Evolutionary conservation across 2,888 invertebrate species (phyloP).

Genomic region (Luperina testacea): DNA sequence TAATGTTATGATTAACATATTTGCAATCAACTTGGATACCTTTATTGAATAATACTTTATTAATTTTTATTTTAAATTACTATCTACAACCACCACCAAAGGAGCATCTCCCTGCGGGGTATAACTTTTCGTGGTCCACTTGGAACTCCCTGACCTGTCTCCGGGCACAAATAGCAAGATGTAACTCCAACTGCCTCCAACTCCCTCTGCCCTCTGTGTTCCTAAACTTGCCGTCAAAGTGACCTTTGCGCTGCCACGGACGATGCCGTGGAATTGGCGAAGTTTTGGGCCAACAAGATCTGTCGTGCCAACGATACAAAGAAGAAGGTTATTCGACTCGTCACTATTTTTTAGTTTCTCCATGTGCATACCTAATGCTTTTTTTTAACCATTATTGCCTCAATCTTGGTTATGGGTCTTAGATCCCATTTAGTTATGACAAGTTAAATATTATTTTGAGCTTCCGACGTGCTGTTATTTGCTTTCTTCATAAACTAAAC

Average conservation of each 20-base stretch:
- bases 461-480: neutral
- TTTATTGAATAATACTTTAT: neutral
- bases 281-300: neutral
- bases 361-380: neutral
- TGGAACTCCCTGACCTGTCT: neutral
- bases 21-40: slow-evolving; percentile 12
- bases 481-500: neutral
- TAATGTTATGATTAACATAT: slow-evolving; percentile 30
- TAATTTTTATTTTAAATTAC: neutral
- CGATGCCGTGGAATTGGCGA: neutral
- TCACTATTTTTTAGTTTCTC: neutral
- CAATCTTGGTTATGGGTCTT: too few relatives aligned
- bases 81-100: neutral
- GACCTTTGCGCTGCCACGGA: neutral
- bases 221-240: neutral
- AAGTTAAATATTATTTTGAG: neutral
- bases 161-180: too few relatives aligned
- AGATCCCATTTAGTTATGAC: neutral
- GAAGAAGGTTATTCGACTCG: neutral
- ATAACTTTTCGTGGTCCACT: neutral
- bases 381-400: neutral
- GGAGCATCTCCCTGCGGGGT: neutral
- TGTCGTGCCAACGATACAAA: too few relatives aligned
- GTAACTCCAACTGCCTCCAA: too few relatives aligned
- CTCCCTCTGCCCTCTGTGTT: neutral